phyloP scores from a whole-genome alignment of 2,888 invertebrate genomes.

The Cremastinae sp. region DNA sequence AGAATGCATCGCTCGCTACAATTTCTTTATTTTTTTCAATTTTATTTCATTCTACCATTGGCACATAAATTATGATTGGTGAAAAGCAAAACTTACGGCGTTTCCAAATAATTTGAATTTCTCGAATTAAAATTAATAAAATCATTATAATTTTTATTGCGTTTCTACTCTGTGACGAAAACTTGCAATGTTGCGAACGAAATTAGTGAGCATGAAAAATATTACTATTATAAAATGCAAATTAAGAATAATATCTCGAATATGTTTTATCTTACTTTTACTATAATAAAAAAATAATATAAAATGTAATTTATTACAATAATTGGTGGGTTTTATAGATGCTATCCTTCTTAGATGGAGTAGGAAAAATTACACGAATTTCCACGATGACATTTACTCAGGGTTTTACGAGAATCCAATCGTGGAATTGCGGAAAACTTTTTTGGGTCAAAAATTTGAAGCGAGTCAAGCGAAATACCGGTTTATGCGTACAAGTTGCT shows the following conservation, averaged over 20 bases:
- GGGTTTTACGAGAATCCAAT: not conserved
- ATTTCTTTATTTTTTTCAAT: not conserved
- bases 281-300: too few relatives aligned
- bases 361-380: slow-evolving; percentile 36
- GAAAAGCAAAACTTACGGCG: too few relatives aligned
- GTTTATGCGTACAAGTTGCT: slow-evolving; percentile 44
- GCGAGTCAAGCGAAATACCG: slow-evolving; percentile 64
- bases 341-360: not conserved
- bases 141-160: too few relatives aligned
- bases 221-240: too few relatives aligned
- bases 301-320: too few relatives aligned
- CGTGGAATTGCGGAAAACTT: slow-evolving; percentile 33
- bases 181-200: too few relatives aligned
- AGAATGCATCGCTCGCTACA: not conserved
- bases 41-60: not conserved
- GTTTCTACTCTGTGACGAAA: too few relatives aligned
- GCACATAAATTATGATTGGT: not conserved
- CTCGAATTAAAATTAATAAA: too few relatives aligned
- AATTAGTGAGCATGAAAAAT: too few relatives aligned
- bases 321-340: not conserved
- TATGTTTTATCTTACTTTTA: too few relatives aligned
- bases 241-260: too few relatives aligned
- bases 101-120: too few relatives aligned
- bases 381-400: slow-evolving; percentile 9
- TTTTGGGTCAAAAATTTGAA: slow-evolving; percentile 63